Conservation (phyloP, 1,140 invertebrate genomes). For the Neodiprion lecontei region DNA sequence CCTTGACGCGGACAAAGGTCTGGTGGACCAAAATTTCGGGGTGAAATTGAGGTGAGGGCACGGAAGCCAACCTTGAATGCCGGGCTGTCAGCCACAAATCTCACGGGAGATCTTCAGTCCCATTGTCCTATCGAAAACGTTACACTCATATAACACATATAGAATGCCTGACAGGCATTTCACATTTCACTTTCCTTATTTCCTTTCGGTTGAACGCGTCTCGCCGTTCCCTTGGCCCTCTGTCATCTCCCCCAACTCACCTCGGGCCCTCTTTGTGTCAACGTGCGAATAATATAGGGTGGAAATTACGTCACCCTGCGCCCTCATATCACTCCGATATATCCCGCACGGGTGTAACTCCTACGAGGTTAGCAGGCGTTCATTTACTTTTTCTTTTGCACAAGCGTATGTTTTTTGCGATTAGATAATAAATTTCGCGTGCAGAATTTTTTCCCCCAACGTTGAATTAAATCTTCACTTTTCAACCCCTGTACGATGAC, state of each 20-base stretch:
- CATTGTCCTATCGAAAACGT: constrained; percentile 1
- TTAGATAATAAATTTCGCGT: too few relatives aligned
- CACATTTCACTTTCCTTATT: constrained; percentile 5
- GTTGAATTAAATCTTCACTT: too few relatives aligned
- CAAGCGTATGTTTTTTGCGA: too few relatives aligned
- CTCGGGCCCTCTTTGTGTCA: neutral
- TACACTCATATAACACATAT: too few relatives aligned
- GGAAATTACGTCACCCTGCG: too few relatives aligned
- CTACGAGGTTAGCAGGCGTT: too few relatives aligned
- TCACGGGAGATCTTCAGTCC: neutral
- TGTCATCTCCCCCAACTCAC: neutral
- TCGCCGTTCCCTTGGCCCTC: neutral
- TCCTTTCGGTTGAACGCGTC: neutral
- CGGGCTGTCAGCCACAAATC: neutral
- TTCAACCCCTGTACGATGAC: too few relatives aligned
- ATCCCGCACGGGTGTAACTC: too few relatives aligned
- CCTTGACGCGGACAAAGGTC: neutral
- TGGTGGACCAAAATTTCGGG: neutral
- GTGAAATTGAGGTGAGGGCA: neutral
- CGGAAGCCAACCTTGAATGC: neutral
- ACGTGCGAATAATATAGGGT: neutral
- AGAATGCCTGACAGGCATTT: constrained; percentile 5
- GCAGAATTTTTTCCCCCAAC: too few relatives aligned
- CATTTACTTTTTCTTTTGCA: too few relatives aligned
- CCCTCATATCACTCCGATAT: too few relatives aligned